Percentiles rank a stretch among this genome's conserved stretches.
Conservation (phyloP, 1,140 invertebrate species). For the Drosophila leontia region DNA sequence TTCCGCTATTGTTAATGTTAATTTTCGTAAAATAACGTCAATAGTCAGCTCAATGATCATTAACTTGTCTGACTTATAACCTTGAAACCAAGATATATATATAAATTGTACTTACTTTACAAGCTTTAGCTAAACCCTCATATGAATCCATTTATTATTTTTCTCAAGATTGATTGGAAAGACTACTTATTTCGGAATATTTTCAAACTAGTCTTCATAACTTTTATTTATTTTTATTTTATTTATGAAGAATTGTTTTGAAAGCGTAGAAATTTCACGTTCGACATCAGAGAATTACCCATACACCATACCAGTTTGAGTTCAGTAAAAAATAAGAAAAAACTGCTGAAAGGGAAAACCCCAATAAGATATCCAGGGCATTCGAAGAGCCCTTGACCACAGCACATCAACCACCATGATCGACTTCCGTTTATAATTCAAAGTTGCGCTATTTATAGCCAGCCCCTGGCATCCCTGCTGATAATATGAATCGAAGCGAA, state of each 20-base stretch:
- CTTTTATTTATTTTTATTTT: no score
- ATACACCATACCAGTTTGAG: not conserved
- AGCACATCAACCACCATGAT: constrained; percentile 11
- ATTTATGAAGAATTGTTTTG: no score
- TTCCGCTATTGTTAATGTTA: not conserved
- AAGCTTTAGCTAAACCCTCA: not conserved
- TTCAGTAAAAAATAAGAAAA: not conserved
- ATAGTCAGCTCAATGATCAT: not conserved
- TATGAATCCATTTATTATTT: not conserved
- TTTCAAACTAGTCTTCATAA: no score
- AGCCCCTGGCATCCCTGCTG: constrained; percentile 9
- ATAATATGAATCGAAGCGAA: constrained; percentile 13
- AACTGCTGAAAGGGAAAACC: not conserved
- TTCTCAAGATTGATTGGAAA: not conserved
- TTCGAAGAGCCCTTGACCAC: not conserved
- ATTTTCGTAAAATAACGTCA: not conserved
- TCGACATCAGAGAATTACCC: no score
- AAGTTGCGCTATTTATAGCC: constrained; percentile 3
- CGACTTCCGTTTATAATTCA: constrained; percentile 12
- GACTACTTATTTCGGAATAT: not conserved
- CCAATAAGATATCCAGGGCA: not conserved
- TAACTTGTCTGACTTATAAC: not conserved
- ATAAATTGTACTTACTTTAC: not conserved
- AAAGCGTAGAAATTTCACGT: no score
- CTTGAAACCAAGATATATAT: not conserved